Conservation (phyloP, 2,888 invertebrate species). For the Automeris io region DNA sequence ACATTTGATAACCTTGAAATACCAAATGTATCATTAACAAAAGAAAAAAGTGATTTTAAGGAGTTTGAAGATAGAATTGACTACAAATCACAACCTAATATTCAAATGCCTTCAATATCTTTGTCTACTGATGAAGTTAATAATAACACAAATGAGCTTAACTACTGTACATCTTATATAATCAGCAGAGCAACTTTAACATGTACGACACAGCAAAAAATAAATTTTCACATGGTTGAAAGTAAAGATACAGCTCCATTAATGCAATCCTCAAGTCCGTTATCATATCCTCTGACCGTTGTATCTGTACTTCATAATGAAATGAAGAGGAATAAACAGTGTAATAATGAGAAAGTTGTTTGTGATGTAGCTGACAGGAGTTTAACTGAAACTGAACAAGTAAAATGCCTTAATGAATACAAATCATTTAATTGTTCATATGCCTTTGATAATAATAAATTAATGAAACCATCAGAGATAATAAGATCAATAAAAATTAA, state of each 20-base stretch:
- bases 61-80: slow-evolving; percentile 30
- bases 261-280: slow-evolving; percentile 38
- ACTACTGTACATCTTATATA: slow-evolving; percentile 41
- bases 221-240: slow-evolving; percentile 55
- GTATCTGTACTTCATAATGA: slow-evolving; percentile 57
- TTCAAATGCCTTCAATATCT: slow-evolving; percentile 32
- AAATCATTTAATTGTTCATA: slow-evolving; percentile 45
- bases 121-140: slow-evolving; percentile 27
- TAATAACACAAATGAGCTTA: slow-evolving; percentile 25
- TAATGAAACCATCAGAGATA: slow-evolving; percentile 67
- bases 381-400: slow-evolving; percentile 20
- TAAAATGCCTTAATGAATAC: slow-evolving; percentile 34
- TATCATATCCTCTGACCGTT: slow-evolving; percentile 55
- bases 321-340: slow-evolving; percentile 24
- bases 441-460: slow-evolving; percentile 41
- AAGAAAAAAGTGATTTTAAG: slow-evolving; percentile 45
- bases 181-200: slow-evolving; percentile 58
- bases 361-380: slow-evolving; percentile 20
- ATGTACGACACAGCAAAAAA: slow-evolving; percentile 59
- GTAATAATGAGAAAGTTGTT: slow-evolving; percentile 8
- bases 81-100: slow-evolving; percentile 41
- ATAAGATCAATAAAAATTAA: slow-evolving; percentile 61
- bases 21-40: slow-evolving; percentile 60
- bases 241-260: slow-evolving; percentile 32
- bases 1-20: slow-evolving; percentile 57